A percentile compares a stretch with the other conserved stretches of the same genome.
phyloP scores from a whole-genome alignment of 2,797 vertebrate genomes.

The Sebastes taczanowskii region DNA sequence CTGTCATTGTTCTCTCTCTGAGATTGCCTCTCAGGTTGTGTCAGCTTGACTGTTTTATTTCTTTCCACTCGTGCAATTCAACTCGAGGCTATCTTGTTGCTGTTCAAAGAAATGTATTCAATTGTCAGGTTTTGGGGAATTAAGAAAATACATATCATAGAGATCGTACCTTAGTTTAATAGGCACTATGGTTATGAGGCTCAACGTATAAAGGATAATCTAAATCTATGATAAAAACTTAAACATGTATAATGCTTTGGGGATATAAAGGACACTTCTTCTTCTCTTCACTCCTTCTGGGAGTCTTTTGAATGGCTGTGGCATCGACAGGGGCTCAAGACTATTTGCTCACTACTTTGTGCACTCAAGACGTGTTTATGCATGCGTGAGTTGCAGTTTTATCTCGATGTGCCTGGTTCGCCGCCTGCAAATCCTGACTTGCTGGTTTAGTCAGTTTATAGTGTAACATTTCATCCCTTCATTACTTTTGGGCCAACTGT shows the following conservation, averaged over 20 bases:
- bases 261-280: background rate
- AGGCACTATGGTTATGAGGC: background rate
- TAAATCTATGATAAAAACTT: background rate
- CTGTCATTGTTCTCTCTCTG: background rate
- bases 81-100: background rate
- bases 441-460: conserved; percentile 66
- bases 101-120: background rate
- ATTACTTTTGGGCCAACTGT: background rate
- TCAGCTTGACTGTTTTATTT: background rate
- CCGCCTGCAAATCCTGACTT: conserved; percentile 63
- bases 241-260: background rate
- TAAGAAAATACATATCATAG: background rate
- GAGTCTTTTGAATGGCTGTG: background rate
- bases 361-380: background rate
- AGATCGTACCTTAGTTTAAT: background rate
- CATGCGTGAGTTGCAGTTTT: background rate
- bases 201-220: background rate
- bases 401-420: conserved; percentile 13
- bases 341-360: background rate
- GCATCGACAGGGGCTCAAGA: background rate
- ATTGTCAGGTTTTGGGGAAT: background rate
- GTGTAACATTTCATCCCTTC: background rate
- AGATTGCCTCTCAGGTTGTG: background rate
- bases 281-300: too few relatives aligned
- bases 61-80: background rate